These are phyloP conservation scores for Crotophaga sulcirostris DNA, from an alignment of 2,113 vertebrate genomes.

Conservation along the genomic window DNA sequence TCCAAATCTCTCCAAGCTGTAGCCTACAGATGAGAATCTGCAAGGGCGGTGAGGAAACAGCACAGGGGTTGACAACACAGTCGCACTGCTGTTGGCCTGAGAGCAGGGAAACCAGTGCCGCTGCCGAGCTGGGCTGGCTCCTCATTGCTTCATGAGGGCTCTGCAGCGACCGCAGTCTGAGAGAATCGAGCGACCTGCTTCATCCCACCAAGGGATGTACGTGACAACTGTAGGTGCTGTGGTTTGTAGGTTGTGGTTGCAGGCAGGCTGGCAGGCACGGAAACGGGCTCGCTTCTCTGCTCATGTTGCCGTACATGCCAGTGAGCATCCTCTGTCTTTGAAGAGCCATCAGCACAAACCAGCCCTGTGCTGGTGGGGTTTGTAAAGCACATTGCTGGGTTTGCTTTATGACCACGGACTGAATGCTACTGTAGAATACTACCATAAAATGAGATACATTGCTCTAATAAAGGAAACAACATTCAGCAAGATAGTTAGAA, in stretches of 20 bases:
- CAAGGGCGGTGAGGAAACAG: neutral
- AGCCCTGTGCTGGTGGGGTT: neutral
- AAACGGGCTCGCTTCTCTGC: accelerated
- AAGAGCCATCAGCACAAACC: neutral
- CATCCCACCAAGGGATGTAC: accelerated
- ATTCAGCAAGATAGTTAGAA: slow-evolving; percentile 26
- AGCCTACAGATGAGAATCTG: neutral
- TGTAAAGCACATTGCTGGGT: neutral
- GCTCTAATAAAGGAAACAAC: slow-evolving; percentile 58
- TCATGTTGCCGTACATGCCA: accelerated
- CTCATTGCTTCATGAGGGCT: neutral
- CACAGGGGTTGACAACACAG: neutral
- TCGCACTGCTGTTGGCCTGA: accelerated
- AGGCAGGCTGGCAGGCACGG: neutral
- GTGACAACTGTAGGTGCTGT: neutral
- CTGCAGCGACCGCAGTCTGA: neutral
- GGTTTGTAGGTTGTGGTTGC: neutral
- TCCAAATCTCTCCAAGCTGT: neutral
- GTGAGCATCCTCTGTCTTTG: neutral
- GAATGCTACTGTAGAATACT: neutral
- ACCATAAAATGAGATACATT: slow-evolving; percentile 35
- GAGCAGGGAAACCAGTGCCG: accelerated
- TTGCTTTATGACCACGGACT: neutral
- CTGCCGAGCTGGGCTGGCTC: neutral
- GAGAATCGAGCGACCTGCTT: accelerated